These are phyloP conservation scores for Tryphoninae sp. DNA, from an alignment of 2,888 invertebrate species.

Conservation along the genomic window DNA sequence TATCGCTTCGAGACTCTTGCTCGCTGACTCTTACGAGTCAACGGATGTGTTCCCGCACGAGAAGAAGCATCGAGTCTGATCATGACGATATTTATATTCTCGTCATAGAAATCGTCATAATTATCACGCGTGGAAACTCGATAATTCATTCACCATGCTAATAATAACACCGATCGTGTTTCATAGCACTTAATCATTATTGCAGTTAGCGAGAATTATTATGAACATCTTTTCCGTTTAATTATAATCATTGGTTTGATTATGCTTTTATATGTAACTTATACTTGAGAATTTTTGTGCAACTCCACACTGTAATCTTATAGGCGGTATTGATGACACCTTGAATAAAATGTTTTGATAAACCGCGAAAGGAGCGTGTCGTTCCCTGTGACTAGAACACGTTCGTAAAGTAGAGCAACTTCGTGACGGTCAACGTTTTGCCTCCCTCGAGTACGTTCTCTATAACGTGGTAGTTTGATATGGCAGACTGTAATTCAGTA, in stretches of 20 bases:
- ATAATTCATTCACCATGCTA: slow-evolving; percentile 14
- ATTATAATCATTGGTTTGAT: neutral
- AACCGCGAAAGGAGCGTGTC: neutral
- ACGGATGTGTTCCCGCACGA: too few species aligned
- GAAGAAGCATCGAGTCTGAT: neutral
- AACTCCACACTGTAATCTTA: neutral
- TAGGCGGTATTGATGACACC: slow-evolving; percentile 17
- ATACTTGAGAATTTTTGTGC: neutral
- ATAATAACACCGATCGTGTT: slow-evolving; percentile 3
- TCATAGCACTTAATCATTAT: neutral
- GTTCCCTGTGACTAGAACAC: slow-evolving; percentile 36
- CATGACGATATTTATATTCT: neutral
- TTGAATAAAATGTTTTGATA: neutral
- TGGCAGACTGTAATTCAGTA: slow-evolving; percentile 24
- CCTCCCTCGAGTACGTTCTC: slow-evolving; percentile 5
- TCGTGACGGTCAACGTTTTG: slow-evolving; percentile 33
- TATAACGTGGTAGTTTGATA: neutral
- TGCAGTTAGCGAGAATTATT: neutral
- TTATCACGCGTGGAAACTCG: neutral
- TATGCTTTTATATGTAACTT: neutral
- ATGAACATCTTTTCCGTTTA: neutral
- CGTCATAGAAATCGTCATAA: slow-evolving; percentile 13
- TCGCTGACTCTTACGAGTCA: too few species aligned
- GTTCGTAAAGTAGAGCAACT: slow-evolving; percentile 46
- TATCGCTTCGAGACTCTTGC: neutral